Conservation (phyloP, 2,888 invertebrate genomes). For the Rambutsinella grinnellia region DNA sequence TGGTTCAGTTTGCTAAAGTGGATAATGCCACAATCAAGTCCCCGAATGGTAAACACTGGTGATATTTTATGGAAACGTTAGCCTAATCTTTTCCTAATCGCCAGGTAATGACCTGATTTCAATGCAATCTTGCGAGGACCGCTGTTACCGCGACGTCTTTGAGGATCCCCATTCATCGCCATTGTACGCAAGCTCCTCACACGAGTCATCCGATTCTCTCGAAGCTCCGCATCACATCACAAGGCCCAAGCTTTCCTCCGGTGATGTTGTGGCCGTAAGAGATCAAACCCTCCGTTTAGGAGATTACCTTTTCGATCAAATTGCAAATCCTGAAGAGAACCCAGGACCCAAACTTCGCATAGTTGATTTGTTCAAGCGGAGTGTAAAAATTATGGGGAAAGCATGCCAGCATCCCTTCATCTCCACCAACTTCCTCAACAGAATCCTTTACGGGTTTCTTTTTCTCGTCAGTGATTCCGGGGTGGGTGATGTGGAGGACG, state of each 20-base stretch:
- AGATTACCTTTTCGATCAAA: constrained; percentile 52
- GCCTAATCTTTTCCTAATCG: not conserved
- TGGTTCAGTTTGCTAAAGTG: constrained; percentile 15
- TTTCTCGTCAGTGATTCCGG: constrained; percentile 58
- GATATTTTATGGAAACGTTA: not conserved
- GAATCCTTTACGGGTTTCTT: constrained; percentile 56
- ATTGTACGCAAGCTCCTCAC: constrained; percentile 25
- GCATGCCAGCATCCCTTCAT: constrained; percentile 58
- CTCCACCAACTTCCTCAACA: constrained; percentile 42
- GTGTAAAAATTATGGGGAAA: constrained; percentile 49
- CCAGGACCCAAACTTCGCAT: constrained; percentile 46
- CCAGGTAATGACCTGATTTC: constrained; percentile 34
- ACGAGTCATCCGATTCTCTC: constrained; percentile 53
- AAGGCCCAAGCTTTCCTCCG: not conserved
- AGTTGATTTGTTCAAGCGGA: constrained; percentile 45
- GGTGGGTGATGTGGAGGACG: constrained; percentile 55
- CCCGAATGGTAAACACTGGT: not conserved
- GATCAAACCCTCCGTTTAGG: constrained; percentile 56
- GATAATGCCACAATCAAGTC: not conserved
- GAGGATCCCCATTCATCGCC: constrained; percentile 16
- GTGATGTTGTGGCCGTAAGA: constrained; percentile 5
- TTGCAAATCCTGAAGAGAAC: constrained; percentile 33
- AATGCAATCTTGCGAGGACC: constrained; percentile 36
- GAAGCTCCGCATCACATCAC: constrained; percentile 25
- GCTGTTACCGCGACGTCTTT: constrained; percentile 35